A percentile compares a stretch with the other conserved stretches of the same genome.
phyloP scores from a whole-genome alignment of 1,140 invertebrate genomes.

The Drosophila nigromelanica region DNA sequence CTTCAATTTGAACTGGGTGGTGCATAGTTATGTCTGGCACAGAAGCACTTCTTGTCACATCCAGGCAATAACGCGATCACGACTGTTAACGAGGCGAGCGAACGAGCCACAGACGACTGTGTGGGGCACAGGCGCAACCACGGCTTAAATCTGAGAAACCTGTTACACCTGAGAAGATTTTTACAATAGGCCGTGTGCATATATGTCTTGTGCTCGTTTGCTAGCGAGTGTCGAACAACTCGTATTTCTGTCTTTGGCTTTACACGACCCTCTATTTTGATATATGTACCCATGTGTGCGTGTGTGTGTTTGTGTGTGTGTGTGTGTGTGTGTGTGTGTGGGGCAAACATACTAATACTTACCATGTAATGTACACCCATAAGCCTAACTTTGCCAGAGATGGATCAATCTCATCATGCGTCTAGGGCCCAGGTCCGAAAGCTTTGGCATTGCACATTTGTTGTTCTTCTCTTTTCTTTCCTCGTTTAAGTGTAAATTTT shows the following conservation, averaged over 20 bases:
- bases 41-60: conserved; percentile 9
- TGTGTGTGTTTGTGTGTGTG: neutral
- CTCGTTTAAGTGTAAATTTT: conserved; percentile 4
- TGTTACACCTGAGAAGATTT: conserved; percentile 80
- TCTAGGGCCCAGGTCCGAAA: conserved; percentile 27
- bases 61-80: conserved; percentile 21
- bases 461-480: conserved; percentile 47
- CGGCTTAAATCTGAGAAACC: conserved; percentile 78
- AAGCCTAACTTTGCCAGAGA: conserved; percentile 15
- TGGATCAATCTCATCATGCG: conserved; percentile 36
- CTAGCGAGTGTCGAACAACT: conserved; percentile 62
- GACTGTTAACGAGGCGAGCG: conserved; percentile 48
- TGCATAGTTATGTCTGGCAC: neutral
- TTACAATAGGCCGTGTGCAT: conserved; percentile 61
- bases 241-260: conserved; percentile 61
- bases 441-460: conserved; percentile 38
- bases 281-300: neutral
- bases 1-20: conserved; percentile 67
- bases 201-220: conserved; percentile 9
- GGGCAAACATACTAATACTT: neutral
- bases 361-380: conserved; percentile 42
- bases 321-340: neutral
- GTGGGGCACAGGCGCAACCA: conserved; percentile 37
- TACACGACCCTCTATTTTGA: conserved; percentile 10
- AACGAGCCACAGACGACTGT: conserved; percentile 62